These are phyloP conservation scores for Oscheius onirici DNA, from an alignment of 2,888 invertebrate genomes.

Conservation along the genomic window DNA sequence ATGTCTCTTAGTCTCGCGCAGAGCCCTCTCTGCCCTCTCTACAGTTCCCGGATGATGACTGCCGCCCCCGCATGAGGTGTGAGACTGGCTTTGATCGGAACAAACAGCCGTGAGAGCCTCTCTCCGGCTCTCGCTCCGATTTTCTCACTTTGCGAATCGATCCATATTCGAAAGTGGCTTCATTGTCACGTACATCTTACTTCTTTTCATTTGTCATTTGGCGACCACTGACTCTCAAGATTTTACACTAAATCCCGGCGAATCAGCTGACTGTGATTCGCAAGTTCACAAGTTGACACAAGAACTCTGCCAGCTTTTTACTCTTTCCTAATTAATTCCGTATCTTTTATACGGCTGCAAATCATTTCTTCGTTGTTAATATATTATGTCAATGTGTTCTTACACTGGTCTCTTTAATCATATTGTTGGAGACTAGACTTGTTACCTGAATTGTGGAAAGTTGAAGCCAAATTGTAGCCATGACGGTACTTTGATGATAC, in stretches of 20 bases:
- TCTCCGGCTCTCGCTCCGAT: conserved; percentile 23
- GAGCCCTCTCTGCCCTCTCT: background rate
- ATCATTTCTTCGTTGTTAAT: background rate
- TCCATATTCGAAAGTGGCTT: background rate
- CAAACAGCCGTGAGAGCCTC: conserved; percentile 19
- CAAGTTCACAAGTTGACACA: background rate
- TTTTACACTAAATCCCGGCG: background rate
- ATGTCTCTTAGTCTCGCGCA: background rate
- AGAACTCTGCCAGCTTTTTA: background rate
- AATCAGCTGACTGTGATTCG: background rate
- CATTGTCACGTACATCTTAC: background rate
- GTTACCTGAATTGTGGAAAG: too few species aligned
- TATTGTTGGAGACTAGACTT: too few species aligned
- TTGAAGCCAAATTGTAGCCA: too few species aligned
- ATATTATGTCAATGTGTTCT: too few species aligned
- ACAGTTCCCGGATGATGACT: too few species aligned
- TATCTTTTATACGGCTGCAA: background rate
- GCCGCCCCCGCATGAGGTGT: conserved; percentile 11
- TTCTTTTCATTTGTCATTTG: background rate
- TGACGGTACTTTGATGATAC: too few species aligned
- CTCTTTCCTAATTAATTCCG: too few species aligned
- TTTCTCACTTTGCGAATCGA: conserved; percentile 26
- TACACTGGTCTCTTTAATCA: too few species aligned
- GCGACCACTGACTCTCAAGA: background rate
- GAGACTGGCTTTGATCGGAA: conserved; percentile 13